A percentile compares a stretch with the other conserved stretches of the same genome.
Conservation (phyloP, 2,888 invertebrate genomes). For the Salticus scenicus region DNA sequence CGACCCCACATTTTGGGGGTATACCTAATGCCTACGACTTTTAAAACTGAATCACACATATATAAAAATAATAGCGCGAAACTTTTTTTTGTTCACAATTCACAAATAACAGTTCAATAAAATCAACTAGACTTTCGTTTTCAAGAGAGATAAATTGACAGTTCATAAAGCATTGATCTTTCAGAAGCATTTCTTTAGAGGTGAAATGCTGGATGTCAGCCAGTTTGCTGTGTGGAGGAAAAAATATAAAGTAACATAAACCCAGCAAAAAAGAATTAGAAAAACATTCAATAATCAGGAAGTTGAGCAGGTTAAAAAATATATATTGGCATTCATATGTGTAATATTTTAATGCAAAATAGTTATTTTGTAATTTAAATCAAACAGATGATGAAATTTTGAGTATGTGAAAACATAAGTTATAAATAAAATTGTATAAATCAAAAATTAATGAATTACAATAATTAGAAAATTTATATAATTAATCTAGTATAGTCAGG, state of each 20-base stretch:
- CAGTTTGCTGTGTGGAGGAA: conserved; percentile 65
- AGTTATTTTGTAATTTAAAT: too few species aligned
- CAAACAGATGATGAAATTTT: too few species aligned
- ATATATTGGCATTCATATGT: too few species aligned
- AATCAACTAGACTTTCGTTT: conserved; percentile 39
- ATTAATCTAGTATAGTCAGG: too few species aligned
- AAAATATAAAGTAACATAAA: conserved; percentile 59
- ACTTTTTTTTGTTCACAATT: conserved; percentile 45
- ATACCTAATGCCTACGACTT: conserved; percentile 58
- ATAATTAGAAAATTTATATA: too few species aligned
- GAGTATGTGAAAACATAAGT: too few species aligned
- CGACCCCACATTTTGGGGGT: conserved; percentile 66
- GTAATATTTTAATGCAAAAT: too few species aligned
- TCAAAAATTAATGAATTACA: too few species aligned
- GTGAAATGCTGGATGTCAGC: conserved; percentile 58
- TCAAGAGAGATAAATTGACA: conserved; percentile 26
- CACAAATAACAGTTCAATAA: conserved; percentile 49
- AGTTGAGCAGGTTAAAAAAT: conserved; percentile 24
- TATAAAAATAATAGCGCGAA: conserved; percentile 37
- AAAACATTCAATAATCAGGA: neutral
- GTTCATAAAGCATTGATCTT: conserved; percentile 42
- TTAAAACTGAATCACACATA: conserved; percentile 45
- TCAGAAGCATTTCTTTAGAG: conserved; percentile 50
- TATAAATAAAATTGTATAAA: too few species aligned
- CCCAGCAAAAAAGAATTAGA: conserved; percentile 57